phyloP scores from a whole-genome alignment of 2,113 vertebrate species.

The Ifrita kowaldi region DNA sequence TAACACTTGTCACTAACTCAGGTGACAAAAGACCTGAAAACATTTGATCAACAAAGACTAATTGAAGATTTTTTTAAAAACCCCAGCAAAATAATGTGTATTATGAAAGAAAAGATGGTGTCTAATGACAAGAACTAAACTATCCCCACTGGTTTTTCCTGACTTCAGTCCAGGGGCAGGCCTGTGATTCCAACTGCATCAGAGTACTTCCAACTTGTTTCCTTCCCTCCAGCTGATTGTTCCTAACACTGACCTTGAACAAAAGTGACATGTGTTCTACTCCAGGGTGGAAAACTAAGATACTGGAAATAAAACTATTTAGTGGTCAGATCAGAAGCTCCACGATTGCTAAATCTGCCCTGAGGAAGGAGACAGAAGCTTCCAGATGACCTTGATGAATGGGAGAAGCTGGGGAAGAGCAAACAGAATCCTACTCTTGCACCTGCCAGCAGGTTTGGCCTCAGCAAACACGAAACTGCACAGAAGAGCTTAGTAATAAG shows the following conservation, averaged over 20 bases:
- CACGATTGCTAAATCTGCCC: background rate
- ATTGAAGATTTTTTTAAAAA: no score
- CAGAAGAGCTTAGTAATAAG: background rate
- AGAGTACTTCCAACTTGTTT: background rate
- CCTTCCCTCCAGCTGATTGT: background rate
- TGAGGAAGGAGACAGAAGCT: background rate
- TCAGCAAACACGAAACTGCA: slow-evolving; percentile 9
- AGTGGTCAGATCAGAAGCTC: background rate
- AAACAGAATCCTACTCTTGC: background rate
- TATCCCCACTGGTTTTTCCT: background rate
- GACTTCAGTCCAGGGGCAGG: background rate
- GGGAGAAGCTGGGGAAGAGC: background rate
- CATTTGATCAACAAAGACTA: background rate
- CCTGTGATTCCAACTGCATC: background rate
- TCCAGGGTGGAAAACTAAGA: background rate
- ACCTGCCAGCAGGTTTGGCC: background rate
- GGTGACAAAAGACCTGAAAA: background rate
- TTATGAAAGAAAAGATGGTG: background rate
- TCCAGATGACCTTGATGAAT: background rate
- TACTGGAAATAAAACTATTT: background rate
- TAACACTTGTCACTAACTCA: background rate
- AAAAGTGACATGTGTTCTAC: background rate
- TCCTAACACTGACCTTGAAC: background rate
- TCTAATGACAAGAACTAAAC: background rate
- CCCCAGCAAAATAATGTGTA: background rate